Conservation (phyloP, 2,113 vertebrate genomes). For the Psettodes erumei region DNA sequence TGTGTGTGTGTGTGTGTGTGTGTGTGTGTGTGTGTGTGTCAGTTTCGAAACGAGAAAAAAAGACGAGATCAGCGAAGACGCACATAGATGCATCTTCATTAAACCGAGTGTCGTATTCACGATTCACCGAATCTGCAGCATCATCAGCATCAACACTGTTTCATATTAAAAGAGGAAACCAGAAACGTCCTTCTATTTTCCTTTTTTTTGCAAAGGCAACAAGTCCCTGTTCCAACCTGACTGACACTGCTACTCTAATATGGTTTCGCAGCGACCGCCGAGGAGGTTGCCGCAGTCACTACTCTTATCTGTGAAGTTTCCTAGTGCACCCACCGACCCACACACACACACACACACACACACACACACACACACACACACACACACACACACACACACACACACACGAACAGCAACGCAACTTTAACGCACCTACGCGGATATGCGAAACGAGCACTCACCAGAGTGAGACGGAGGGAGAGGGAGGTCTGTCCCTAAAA, state of each 20-base stretch:
- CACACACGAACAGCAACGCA: background rate
- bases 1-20: no score
- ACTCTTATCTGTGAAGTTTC: conserved; percentile 45
- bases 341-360: background rate
- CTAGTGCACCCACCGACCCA: background rate
- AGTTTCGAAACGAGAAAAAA: no score
- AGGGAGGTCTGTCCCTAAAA: conserved; percentile 21
- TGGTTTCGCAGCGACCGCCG: conserved; percentile 8
- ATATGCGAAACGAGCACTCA: conserved; percentile 45
- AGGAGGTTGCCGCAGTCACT: conserved; percentile 44
- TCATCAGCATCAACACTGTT: background rate
- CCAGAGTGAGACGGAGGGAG: conserved; percentile 28
- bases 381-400: background rate
- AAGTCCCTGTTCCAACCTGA: conserved; percentile 46
- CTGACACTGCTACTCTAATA: conserved; percentile 25
- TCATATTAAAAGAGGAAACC: background rate
- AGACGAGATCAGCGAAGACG: background rate
- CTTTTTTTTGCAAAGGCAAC: conserved; percentile 52
- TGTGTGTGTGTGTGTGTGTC: no score
- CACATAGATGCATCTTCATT: background rate
- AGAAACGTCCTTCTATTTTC: background rate
- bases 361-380: background rate
- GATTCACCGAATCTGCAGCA: background rate
- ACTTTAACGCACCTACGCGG: conserved; percentile 37
- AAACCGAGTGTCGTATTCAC: no score